Conservation (phyloP, 2,797 vertebrate species). For the Crotalus adamanteus region DNA sequence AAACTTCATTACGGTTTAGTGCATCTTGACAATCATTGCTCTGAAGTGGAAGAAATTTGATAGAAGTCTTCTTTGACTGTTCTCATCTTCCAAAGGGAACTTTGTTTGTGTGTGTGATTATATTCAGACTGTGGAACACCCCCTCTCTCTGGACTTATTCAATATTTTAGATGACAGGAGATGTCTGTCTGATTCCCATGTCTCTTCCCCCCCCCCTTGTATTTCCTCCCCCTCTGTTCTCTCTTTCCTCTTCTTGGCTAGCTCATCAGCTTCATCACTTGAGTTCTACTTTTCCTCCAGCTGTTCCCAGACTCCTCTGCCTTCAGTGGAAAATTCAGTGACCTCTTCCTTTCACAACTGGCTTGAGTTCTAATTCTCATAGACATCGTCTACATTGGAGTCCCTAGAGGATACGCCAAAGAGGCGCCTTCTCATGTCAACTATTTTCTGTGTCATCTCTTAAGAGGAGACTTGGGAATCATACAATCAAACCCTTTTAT, state of each 20-base stretch:
- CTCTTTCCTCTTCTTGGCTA: neutral
- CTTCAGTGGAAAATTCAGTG: neutral
- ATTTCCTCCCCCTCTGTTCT: neutral
- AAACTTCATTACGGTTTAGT: neutral
- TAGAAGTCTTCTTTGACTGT: neutral
- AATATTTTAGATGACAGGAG: neutral
- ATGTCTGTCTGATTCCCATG: neutral
- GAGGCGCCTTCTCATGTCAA: conserved; percentile 2
- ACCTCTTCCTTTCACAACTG: conserved; percentile 12
- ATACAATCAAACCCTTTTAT: neutral
- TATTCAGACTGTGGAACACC: neutral
- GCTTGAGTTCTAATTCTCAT: conserved; percentile 15
- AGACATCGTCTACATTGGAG: neutral
- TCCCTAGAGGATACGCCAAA: conserved; percentile 1
- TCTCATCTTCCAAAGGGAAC: neutral
- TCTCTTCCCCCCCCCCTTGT: too few species aligned
- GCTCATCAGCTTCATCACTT: neutral
- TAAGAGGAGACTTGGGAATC: neutral
- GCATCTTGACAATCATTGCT: neutral
- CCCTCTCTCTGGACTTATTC: neutral
- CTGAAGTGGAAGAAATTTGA: neutral
- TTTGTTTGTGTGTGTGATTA: neutral
- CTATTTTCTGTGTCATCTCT: neutral
- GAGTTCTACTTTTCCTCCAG: neutral
- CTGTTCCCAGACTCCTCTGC: conserved; percentile 9